Percentiles rank a stretch among this genome's conserved stretches.
phyloP scores from a whole-genome alignment of 2,113 vertebrate genomes.

The Alexandromys fortis region DNA sequence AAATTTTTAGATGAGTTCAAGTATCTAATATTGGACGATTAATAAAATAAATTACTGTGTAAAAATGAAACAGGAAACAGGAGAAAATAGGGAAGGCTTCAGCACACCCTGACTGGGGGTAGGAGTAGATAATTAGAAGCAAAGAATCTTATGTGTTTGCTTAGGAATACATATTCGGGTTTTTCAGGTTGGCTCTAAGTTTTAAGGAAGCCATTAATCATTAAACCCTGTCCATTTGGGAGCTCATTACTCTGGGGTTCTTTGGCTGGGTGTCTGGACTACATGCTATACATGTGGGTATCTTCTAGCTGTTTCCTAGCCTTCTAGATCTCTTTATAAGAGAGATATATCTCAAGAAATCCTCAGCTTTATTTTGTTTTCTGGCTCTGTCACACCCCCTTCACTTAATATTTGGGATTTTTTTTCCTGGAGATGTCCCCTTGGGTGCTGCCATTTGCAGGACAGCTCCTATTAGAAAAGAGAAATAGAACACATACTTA shows the following conservation, averaged over 20 bases:
- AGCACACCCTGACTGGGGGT: too few relatives aligned
- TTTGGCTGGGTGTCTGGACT: not conserved
- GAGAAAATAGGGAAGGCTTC: not conserved
- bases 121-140: not conserved
- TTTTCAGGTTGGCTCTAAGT: not conserved
- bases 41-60: not conserved
- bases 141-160: not conserved
- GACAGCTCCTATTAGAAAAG: not conserved
- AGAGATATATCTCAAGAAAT: not conserved
- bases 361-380: not conserved
- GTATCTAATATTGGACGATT: not conserved
- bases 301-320: not conserved
- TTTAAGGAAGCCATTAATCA: not conserved
- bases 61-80: not conserved
- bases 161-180: not conserved
- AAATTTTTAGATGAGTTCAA: slow-evolving; percentile 1
- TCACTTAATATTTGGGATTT: not conserved
- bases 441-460: not conserved
- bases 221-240: not conserved
- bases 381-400: not conserved
- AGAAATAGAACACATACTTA: not conserved
- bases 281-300: not conserved
- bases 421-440: not conserved
- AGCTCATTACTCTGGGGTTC: not conserved
- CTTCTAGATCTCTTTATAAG: not conserved